Conservation (phyloP, 53 echinoderm and acorn worm genomes). For the Echinarachnius parma region DNA sequence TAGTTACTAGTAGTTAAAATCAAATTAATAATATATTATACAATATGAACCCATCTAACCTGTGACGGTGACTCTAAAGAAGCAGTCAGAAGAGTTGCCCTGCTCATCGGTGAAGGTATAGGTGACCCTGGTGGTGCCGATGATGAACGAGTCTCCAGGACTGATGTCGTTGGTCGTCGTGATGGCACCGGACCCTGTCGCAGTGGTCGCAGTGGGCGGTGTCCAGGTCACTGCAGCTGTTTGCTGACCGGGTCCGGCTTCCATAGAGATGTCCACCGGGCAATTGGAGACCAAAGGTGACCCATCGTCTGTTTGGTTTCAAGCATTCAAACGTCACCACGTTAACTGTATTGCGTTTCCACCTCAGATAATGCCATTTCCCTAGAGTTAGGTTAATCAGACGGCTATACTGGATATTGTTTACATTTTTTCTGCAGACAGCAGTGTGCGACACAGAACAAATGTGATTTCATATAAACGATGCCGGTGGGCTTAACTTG, state of each 20-base stretch:
- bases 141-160: background rate
- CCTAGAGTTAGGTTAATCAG: too few relatives aligned
- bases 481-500: too few relatives aligned
- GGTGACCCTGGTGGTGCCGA: constrained; percentile 27
- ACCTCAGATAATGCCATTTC: too few relatives aligned
- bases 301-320: constrained; percentile 17
- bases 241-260: background rate
- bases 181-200: background rate
- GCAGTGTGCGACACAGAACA: too few relatives aligned
- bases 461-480: too few relatives aligned
- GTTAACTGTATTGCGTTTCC: too few relatives aligned
- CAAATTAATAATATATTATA: too few relatives aligned
- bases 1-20: too few relatives aligned
- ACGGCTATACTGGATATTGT: too few relatives aligned
- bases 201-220: constrained; percentile 1
- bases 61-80: constrained; percentile 1
- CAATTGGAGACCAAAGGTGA: constrained; percentile 11
- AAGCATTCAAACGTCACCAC: too few relatives aligned
- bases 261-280: background rate
- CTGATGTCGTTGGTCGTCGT: background rate
- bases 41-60: too few relatives aligned
- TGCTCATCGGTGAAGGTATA: constrained; percentile 3
- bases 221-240: background rate
- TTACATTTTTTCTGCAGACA: too few relatives aligned
- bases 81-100: constrained; percentile 1